Evolutionary conservation across 2,888 invertebrate genomes (phyloP), one percentile per base, ranked within the genome.

Genomic region (Pyrrhosoma nymphula): DNA sequence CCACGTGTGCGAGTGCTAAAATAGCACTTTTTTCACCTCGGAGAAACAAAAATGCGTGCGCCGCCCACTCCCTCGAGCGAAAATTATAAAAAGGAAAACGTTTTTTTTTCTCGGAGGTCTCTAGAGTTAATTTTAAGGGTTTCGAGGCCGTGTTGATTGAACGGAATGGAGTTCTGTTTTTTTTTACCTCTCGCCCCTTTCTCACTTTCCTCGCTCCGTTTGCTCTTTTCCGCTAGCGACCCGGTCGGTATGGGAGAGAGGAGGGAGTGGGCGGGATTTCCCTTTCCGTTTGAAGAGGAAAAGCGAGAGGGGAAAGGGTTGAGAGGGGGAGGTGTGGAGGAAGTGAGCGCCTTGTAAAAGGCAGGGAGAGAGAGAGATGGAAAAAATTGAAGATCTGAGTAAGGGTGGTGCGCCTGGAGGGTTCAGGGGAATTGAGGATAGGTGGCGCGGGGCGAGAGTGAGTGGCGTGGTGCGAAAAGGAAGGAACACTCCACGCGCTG

Each of bases 141-240:
- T 35, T 39, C 88, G 47, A 39, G 23, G 12, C 88, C 6, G 39
- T 88, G 88, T 88, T 88, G 88, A 88, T 88, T 88, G 88, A 88
- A 88, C 88, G 47, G 88, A 47, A 88, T 88, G 88, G 88, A 47
- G 47, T 88, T 47, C 26, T 88, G 39, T 88, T 47, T 88, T 88
- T 88, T 88, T 18, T 18, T 88, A 4, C 47, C 88, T 88, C 88
- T 20, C 39, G 35, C 20, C 23, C 39, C 0, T 18, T 6, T 88
- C 23, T 39, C 39, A 0, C 88, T 47, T 88, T 26, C 39, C 47
- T 39, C 47, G 88, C 35, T 35, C 16, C 47, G 4, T 47, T 47
- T 47, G 47, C 47, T 8, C 47, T 47, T 47, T 47, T 47, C 8
- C 47, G 47, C 47, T 47, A 8, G 47, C 47, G 2, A 2, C 47